These are phyloP conservation scores for Lysandra coridon DNA, from an alignment of 2,888 invertebrate genomes.

Conservation along the genomic window DNA sequence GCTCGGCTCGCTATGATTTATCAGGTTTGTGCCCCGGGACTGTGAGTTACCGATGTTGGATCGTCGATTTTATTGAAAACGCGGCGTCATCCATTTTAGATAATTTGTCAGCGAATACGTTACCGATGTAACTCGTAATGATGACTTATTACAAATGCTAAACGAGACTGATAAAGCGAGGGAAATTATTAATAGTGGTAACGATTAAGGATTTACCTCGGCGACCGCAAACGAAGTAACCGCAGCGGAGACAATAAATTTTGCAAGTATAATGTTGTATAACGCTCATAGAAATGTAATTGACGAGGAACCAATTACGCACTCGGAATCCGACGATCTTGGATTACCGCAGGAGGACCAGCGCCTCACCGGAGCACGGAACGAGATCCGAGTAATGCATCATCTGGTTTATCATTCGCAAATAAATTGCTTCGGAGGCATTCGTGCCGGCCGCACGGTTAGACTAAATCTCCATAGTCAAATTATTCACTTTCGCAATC, in stretches of 20 bases:
- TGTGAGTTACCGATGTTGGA: constrained; percentile 33
- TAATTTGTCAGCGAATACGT: constrained; percentile 19
- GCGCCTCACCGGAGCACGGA: constrained; percentile 36
- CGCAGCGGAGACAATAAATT: constrained; percentile 35
- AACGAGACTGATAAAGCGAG: background rate
- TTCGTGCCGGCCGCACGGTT: constrained; percentile 50
- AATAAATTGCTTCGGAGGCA: constrained; percentile 65
- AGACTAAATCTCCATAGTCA: constrained; percentile 69
- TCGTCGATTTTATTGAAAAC: constrained; percentile 35
- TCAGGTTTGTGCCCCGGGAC: constrained; percentile 45
- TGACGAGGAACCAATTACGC: constrained; percentile 46
- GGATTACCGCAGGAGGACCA: constrained; percentile 45
- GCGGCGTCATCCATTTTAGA: constrained; percentile 22
- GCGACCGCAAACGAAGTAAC: constrained; percentile 37
- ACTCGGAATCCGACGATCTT: constrained; percentile 46
- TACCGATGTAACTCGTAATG: background rate
- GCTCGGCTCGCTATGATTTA: constrained; percentile 45
- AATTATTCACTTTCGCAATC: constrained; percentile 77
- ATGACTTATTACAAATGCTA: background rate
- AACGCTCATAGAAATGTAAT: constrained; percentile 42
- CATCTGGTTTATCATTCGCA: constrained; percentile 53
- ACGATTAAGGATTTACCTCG: background rate
- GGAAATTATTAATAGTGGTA: background rate
- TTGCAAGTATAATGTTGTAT: constrained; percentile 36
- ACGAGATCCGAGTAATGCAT: constrained; percentile 53